A percentile compares a stretch with the other conserved stretches of the same genome.
Evolutionary conservation across 2,888 invertebrate genomes (phyloP).

Genomic region (Spisula solida): DNA sequence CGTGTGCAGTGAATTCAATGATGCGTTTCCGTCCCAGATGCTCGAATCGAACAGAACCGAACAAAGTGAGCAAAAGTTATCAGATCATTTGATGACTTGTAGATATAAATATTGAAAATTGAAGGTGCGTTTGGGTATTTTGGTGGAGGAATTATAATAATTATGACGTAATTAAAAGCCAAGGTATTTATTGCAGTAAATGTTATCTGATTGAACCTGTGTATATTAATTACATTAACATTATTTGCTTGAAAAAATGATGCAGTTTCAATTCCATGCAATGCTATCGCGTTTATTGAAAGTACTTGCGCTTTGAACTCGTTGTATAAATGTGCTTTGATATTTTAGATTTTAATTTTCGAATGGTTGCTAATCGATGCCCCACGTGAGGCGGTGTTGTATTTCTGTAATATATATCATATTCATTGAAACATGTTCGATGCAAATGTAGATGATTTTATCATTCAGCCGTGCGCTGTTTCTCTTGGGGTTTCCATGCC

Average conservation of each 20-base stretch:
- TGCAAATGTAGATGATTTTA: background rate
- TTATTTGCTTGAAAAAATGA: conserved; percentile 1
- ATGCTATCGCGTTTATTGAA: background rate
- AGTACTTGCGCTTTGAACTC: background rate
- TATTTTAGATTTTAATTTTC: background rate
- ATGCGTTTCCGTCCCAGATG: background rate
- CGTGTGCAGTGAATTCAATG: background rate
- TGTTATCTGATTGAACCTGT: no score
- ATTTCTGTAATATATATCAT: background rate
- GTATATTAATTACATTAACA: no score
- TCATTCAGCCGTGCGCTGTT: no score
- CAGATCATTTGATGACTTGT: background rate
- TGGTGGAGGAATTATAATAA: background rate
- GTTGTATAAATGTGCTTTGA: background rate
- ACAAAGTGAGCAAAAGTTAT: background rate
- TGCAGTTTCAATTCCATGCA: background rate
- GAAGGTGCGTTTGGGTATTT: background rate
- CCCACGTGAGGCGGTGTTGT: background rate
- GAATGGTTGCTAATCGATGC: background rate
- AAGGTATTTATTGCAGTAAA: no score
- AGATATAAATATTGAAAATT: background rate
- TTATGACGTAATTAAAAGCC: no score
- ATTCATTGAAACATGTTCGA: background rate
- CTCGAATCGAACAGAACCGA: background rate
- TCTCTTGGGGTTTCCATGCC: no score